Percentiles rank a stretch among this genome's conserved stretches.
phyloP scores from a whole-genome alignment of 2,113 vertebrate species.

The Heterotilapia buettikoferi region DNA sequence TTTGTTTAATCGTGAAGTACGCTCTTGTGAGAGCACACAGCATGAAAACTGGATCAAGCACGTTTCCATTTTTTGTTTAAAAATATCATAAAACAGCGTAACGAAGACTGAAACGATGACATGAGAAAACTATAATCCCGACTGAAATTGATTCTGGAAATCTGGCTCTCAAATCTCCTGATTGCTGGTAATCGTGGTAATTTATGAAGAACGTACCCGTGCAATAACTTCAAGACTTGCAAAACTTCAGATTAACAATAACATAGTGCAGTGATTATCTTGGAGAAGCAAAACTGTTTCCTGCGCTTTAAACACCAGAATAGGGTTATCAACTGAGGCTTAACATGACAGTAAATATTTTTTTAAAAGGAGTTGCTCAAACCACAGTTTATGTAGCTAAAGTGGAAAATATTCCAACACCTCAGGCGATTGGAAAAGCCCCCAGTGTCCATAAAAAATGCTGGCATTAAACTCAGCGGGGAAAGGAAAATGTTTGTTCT shows the following conservation, averaged over 20 bases:
- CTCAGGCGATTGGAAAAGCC: constrained; percentile 34
- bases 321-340: not conserved
- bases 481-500: not conserved
- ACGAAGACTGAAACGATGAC: not conserved
- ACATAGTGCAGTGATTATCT: not conserved
- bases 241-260: not conserved
- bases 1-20: not conserved
- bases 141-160: not conserved
- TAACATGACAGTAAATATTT: not conserved
- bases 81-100: not conserved
- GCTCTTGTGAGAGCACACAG: not conserved
- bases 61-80: not conserved
- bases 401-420: constrained; percentile 39
- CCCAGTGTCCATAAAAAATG: constrained; percentile 3
- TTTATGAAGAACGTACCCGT: not conserved
- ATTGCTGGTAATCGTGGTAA: not conserved
- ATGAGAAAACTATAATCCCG: not conserved
- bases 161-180: not conserved
- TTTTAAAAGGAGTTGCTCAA: constrained; percentile 18
- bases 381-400: constrained; percentile 20
- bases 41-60: not conserved
- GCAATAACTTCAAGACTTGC: not conserved
- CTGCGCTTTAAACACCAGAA: not conserved
- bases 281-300: not conserved
- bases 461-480: not conserved